These are phyloP conservation scores for Dyspetes luteomarginatus DNA, from an alignment of 2,888 invertebrate species.

Conservation along the genomic window DNA sequence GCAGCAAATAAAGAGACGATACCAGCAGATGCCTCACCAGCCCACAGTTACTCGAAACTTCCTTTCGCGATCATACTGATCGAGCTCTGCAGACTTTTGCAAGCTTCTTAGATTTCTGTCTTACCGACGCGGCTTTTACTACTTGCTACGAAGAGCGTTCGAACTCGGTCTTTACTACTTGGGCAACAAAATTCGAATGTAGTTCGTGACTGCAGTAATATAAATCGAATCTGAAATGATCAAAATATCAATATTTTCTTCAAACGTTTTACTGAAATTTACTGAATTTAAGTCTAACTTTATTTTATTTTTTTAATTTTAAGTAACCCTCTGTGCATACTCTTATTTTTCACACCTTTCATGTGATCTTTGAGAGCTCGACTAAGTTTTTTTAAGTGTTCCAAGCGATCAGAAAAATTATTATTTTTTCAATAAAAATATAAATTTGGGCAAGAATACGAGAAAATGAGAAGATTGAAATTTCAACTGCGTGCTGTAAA, in stretches of 20 bases:
- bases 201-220: neutral
- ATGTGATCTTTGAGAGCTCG: no score
- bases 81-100: conserved; percentile 11
- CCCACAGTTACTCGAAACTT: conserved; percentile 9
- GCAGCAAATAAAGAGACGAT: conserved; percentile 13
- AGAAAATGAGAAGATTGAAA: no score
- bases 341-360: no score
- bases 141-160: neutral
- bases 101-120: conserved; percentile 38
- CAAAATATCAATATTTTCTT: neutral
- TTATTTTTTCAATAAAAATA: no score
- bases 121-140: conserved; percentile 40
- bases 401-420: no score
- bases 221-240: neutral
- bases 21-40: conserved; percentile 4
- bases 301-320: no score
- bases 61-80: conserved; percentile 16
- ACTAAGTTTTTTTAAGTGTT: no score
- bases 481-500: no score
- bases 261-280: neutral
- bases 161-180: conserved; percentile 9
- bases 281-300: neutral
- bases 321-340: no score
- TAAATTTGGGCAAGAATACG: no score
- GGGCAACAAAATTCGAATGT: neutral